phyloP scores from a whole-genome alignment of 2,888 invertebrate genomes.

The Cyclophora punctaria region DNA sequence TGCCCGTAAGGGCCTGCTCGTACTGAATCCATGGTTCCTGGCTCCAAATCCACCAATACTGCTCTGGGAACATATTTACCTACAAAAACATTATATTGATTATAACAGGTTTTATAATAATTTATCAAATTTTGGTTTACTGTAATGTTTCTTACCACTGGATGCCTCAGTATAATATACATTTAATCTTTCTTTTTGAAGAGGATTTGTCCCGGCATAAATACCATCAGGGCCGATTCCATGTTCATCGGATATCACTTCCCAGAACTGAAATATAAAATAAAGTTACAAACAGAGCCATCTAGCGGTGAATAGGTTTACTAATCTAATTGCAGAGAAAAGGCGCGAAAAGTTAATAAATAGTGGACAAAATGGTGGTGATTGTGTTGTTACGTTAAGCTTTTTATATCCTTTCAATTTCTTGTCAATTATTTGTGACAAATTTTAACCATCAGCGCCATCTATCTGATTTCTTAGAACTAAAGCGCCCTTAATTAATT shows the following conservation, averaged over 20 bases:
- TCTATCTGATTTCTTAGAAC: no score
- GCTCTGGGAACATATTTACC: slow-evolving; percentile 90
- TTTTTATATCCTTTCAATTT: no score
- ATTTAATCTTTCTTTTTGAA: slow-evolving; percentile 85
- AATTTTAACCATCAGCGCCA: no score
- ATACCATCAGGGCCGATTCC: slow-evolving; percentile 84
- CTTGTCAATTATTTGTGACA: no score
- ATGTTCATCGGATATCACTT: slow-evolving; percentile 88
- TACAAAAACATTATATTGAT: slow-evolving; percentile 13
- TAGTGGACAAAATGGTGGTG: no score
- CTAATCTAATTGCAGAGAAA: no score
- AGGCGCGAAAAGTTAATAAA: no score
- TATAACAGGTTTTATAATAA: background rate
- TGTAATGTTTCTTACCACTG: slow-evolving; percentile 40
- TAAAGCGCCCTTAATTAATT: no score
- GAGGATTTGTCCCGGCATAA: slow-evolving; percentile 81
- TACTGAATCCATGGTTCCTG: slow-evolving; percentile 92
- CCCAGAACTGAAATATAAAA: slow-evolving; percentile 77
- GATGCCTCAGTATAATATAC: slow-evolving; percentile 88
- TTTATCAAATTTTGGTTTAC: background rate
- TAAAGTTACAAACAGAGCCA: background rate
- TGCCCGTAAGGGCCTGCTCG: slow-evolving; percentile 87
- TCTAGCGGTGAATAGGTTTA: no score
- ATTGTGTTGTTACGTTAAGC: no score
- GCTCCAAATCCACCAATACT: slow-evolving; percentile 89